phyloP scores from a whole-genome alignment of 1,140 invertebrate genomes.

The Rhagoletis zephyria region DNA sequence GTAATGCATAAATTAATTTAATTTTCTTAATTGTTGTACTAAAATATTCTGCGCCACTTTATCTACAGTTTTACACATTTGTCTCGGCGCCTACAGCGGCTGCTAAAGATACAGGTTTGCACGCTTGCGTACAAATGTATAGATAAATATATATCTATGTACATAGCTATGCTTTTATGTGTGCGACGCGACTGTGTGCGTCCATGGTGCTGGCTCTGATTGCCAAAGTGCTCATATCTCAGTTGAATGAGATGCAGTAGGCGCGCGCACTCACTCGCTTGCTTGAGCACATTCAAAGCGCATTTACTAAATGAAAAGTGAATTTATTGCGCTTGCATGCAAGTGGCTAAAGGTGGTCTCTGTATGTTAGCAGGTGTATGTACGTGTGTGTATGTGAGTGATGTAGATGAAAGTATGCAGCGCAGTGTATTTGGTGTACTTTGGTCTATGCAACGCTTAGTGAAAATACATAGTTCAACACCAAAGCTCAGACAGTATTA shows the following conservation, averaged over 20 bases:
- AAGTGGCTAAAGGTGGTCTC: constrained; percentile 32
- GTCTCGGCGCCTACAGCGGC: background rate
- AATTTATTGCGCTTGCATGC: constrained; percentile 50
- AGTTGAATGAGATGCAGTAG: constrained; percentile 6
- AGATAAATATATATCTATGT: background rate
- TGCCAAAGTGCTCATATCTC: constrained; percentile 40
- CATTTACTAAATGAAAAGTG: constrained; percentile 52
- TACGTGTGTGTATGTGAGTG: background rate
- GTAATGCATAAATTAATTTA: constrained; percentile 52
- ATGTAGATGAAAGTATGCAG: background rate
- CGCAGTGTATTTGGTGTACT: background rate
- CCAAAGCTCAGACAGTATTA: constrained; percentile 51
- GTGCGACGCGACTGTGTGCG: background rate
- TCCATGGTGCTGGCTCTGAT: background rate
- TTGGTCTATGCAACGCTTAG: background rate
- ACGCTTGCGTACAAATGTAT: background rate
- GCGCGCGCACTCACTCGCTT: background rate
- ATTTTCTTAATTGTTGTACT: constrained; percentile 52
- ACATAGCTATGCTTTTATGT: background rate
- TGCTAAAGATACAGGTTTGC: background rate
- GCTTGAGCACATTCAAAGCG: constrained; percentile 6
- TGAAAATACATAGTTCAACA: constrained; percentile 13
- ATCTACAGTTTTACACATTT: constrained; percentile 48
- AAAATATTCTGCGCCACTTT: constrained; percentile 51
- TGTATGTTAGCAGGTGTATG: background rate